These are phyloP conservation scores for Myotis davidii DNA, from an alignment of 2,113 vertebrate genomes.

Conservation along the genomic window DNA sequence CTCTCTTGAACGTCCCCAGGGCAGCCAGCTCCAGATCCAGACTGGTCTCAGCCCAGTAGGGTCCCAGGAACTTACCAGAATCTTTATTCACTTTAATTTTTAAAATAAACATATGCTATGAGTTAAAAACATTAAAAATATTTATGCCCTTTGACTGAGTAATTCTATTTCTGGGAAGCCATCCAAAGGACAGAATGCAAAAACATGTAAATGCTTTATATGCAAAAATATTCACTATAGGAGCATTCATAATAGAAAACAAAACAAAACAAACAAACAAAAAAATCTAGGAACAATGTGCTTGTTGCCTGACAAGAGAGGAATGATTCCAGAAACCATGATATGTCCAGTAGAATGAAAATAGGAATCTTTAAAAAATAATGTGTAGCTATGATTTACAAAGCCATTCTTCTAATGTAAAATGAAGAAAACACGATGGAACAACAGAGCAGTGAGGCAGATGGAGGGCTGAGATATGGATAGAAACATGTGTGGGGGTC, in stretches of 20 bases:
- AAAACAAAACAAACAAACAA: not conserved
- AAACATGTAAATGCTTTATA: constrained; percentile 76
- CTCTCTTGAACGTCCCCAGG: not conserved
- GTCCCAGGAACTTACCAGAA: constrained; percentile 53
- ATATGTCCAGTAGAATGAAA: not conserved
- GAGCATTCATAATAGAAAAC: not conserved
- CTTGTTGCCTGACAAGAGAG: not conserved
- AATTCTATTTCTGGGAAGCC: constrained; percentile 78
- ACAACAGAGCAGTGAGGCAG: fast-evolving
- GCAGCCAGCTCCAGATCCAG: not conserved
- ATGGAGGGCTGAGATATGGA: no score
- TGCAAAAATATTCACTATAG: constrained; percentile 62
- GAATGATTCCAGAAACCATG: not conserved
- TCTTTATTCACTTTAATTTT: constrained; percentile 65
- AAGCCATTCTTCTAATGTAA: not conserved
- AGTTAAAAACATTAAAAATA: constrained; percentile 79
- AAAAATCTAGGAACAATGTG: not conserved
- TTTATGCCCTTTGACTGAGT: constrained; percentile 77
- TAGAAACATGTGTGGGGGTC: fast-evolving
- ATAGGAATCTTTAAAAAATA: not conserved
- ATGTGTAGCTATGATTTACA: not conserved
- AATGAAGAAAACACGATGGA: not conserved
- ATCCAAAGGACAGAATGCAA: constrained; percentile 79
- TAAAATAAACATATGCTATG: constrained; percentile 68
- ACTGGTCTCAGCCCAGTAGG: not conserved